Evolutionary conservation across 2,113 vertebrate genomes (phyloP), one percentile per base, ranked within the genome.

Genomic region (Aspiorhynchus laticeps): DNA sequence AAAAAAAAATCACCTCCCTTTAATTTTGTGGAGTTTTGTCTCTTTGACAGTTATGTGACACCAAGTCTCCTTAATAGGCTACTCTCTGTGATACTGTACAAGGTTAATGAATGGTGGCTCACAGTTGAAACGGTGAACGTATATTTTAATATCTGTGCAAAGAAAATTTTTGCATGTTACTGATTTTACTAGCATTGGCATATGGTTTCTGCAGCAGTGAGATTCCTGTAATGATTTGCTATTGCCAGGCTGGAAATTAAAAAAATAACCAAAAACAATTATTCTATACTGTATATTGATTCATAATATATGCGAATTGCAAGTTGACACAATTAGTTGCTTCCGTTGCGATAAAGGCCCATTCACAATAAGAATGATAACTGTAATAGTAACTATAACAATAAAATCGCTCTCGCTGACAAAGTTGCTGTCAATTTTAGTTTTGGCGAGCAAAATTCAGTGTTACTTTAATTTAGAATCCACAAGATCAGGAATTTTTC

Each of bases 161-260:
- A 17, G 28, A 61, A 59, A n/a, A 71, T 48, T 87, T 85, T 56
- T 87, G 88, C 91, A 90, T 88, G 85, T 80, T 7, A 63, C 73
- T 67, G 41, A 86, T 75, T 74, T 77, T 63, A 12, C 61, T 51
- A 75, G 77, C 82, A 67, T 86, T 28, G 74, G 56, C 74, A 84
- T 43, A 46, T 26, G 59, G 17, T 77, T 83, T 26, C 46, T 81
- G 80, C 77, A 33, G 21, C 83, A 31, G 38, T 80, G 33, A 73
- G 76, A 24, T 36, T 56, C 51, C 77, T 77, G 61, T 80, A 24
- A 79, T 48, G 38, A 74, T 56, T 28, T 83, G 41, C 28, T 11
- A 82, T 78, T 65, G 48, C 67, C 41, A 65, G 80, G 59, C 73
- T 71, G 28, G 41, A 67, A 73, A 81, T 81, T 33, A 73, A 86